Percentiles rank a stretch among this genome's conserved stretches.
Evolutionary conservation across 2,888 invertebrate genomes (phyloP).

Genomic region (Eupithecia tripunctaria): DNA sequence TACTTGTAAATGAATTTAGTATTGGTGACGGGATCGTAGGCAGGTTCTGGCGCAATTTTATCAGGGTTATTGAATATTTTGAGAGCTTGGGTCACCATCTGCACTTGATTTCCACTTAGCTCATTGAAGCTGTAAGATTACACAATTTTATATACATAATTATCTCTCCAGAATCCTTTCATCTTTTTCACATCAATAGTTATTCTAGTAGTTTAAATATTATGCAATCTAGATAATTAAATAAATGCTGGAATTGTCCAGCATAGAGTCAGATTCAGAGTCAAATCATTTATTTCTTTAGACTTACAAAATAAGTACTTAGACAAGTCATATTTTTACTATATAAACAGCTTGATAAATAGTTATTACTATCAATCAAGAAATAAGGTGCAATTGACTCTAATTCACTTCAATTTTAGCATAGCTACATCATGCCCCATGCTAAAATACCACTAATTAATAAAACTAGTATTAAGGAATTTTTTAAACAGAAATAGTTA

Average conservation of each 20-base stretch:
- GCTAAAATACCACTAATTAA: no score
- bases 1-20: conserved; percentile 77
- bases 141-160: conserved; percentile 14
- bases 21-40: conserved; percentile 75
- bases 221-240: not conserved
- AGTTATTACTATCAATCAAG: no score
- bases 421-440: no score
- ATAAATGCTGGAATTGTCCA: no score
- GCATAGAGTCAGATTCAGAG: no score
- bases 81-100: conserved; percentile 75
- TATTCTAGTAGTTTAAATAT: not conserved
- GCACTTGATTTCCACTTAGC: conserved; percentile 72
- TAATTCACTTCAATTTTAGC: no score
- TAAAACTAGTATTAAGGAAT: no score
- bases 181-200: not conserved
- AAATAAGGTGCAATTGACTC: no score
- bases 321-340: no score
- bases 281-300: no score
- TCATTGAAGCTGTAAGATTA: conserved; percentile 70
- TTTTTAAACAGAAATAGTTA: conserved; percentile 46
- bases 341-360: no score
- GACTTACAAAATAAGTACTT: no score
- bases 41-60: conserved; percentile 64
- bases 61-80: conserved; percentile 73
- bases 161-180: not conserved